A percentile compares a stretch with the other conserved stretches of the same genome.
Evolutionary conservation across 2,797 vertebrate species (phyloP).

Genomic region (Falco concolor): DNA sequence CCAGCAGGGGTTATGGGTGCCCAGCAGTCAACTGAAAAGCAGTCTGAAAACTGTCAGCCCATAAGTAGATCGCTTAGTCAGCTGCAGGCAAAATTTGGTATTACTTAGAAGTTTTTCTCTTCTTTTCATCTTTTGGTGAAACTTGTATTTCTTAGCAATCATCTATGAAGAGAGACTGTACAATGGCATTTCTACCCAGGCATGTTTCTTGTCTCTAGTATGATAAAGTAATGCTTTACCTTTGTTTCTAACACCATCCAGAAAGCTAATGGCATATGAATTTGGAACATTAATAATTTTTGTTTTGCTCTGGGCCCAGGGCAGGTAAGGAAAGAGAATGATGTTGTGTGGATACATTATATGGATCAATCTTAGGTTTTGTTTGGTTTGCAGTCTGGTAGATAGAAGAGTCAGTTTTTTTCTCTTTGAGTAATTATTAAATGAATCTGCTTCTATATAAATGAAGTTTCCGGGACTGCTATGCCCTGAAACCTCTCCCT

Average conservation of each 20-base stretch:
- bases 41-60: not conserved
- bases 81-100: not conserved
- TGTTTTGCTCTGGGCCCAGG: not conserved
- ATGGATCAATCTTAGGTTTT: not conserved
- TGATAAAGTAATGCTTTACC: not conserved
- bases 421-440: conserved; percentile 1
- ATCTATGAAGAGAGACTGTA: not conserved
- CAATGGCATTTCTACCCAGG: not conserved
- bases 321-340: not conserved
- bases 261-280: conserved; percentile 8
- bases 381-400: not conserved
- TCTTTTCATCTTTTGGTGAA: not conserved
- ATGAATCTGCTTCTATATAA: not conserved
- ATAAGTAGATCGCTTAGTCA: not conserved
- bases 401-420: not conserved
- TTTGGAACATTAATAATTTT: not conserved
- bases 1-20: not conserved
- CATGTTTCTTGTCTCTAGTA: not conserved
- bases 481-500: not conserved
- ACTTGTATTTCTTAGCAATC: not conserved
- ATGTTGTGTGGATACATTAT: not conserved
- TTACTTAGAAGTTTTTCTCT: not conserved
- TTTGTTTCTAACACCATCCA: not conserved
- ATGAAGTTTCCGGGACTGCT: not conserved
- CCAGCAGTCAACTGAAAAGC: not conserved